Base-by-base conservation (phyloP, 2,888 invertebrate genomes). In the Drosophila atripex region DNA sequence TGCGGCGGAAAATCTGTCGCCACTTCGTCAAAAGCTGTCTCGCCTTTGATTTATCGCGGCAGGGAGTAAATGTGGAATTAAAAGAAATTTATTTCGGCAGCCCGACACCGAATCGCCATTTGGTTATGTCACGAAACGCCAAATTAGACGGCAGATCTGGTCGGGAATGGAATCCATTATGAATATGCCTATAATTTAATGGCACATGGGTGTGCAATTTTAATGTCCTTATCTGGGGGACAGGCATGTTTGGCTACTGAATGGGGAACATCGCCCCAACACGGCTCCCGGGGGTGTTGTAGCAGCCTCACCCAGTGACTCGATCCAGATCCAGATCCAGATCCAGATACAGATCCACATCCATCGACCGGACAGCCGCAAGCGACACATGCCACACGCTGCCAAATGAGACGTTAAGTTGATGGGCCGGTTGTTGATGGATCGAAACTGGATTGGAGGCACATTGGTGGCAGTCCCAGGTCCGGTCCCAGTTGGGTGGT, bases 351-450 rank as follows among this genome's bases (percentile, higher is more conserved):
- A n/a, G n/a, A n/a, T 63, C 14, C 14, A 28, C 50, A 21, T 39
- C 14, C 2, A 5, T 7, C 6, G 30, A 1, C 11, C 0, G 2
- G 12, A 32, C 8, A 11, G 30, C 63, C 32, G 6, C 39, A n/a
- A 4, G 25, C 46, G 28, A 47, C 46, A 25, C n/a, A 25, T 47
- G 25, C 25, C 46, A 25, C n/a, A 25, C 25, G 14, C 25, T 14
- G 46, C 28, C 46, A 64, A 64, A 63, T 64, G 35, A 63, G 63
- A 64, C 63, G 50, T 64, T 63, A 63, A 64, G 43, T 41, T 18
- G 63, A 61, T 63, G 39, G 23, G 43, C 47, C 46, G 12, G 39
- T 41, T 41, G 39, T 41, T 41, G 39, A 41, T 41, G 39, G 39
- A 41, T 18, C 2, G 16, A 47, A 60, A 61, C 60, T 23, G 21